Evolutionary conservation across 2,113 vertebrate species (phyloP), one percentile per base, ranked within the genome.

Genomic region (Tauraco erythrolophus): DNA sequence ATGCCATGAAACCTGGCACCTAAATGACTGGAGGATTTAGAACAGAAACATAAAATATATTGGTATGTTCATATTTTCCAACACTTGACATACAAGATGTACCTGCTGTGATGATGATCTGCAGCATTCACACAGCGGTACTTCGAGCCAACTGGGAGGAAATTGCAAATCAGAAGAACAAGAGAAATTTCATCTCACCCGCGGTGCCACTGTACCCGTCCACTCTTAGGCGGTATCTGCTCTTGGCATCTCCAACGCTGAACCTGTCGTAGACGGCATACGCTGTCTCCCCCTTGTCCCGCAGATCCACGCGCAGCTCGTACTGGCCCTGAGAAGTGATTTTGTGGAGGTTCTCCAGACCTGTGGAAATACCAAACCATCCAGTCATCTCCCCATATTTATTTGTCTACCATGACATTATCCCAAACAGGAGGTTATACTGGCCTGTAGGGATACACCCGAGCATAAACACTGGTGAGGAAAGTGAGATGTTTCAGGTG

Each of bases 151-250:
- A 1, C 2, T 5, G 72, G 60, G 45, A 84, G 69, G 37, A 62
- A 45, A 75, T 1, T 28, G 23, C 37, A 56, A 33, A 69, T 11
- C 3, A 37, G 51, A 9, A 58, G 18, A 4, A 28, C 25, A 28
- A 11, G 25, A 13, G 18, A 5, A 0, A 4, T 18, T 48, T 43
- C 15, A 30, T 19, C 62, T 31, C 97, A 99, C 99, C 99, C 97
- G 99, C 99, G 0, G 99, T 99, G 74, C 99, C 99, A 3, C 98
- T 99, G 98, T 99, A 99, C 13, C 98, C 99, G 6, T 99, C 99
- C 46, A 99, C 99, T 3, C 98, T 98, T 6, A 99, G 98, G 83
- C 98, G 99, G 98, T 99, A 99, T n/a, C 99, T 98, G 37, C 96
- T 99, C 68, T 98, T 99, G 21, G 98, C 96, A 1, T 99, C 99